Conservation (phyloP, 2,888 invertebrate species). For the Agrilus mali region DNA sequence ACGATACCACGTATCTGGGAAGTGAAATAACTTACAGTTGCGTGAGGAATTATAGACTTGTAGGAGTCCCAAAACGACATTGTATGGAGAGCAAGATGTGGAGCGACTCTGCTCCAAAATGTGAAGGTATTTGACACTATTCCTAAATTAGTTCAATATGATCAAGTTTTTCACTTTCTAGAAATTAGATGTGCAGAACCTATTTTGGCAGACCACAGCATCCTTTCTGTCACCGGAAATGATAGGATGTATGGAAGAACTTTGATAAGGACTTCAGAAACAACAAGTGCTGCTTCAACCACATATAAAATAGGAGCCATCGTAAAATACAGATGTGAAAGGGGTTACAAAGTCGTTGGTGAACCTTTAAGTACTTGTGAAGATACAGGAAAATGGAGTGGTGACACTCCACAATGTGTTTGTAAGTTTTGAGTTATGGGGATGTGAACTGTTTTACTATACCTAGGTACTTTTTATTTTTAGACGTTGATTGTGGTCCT, state of each 20-base stretch:
- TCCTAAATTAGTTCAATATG: neutral
- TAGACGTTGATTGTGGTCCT: conserved; percentile 77
- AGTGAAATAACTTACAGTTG: conserved; percentile 74
- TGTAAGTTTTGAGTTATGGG: conserved; percentile 45
- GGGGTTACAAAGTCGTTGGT: conserved; percentile 79
- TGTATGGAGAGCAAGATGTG: conserved; percentile 68
- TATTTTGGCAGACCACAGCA: conserved; percentile 67
- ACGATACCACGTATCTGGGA: conserved; percentile 67
- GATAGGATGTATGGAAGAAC: conserved; percentile 82
- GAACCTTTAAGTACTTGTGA: conserved; percentile 77
- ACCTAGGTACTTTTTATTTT: conserved; percentile 13
- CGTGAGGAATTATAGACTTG: conserved; percentile 63
- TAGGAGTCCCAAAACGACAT: conserved; percentile 56
- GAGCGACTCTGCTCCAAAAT: conserved; percentile 75
- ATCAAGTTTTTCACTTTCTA: conserved; percentile 26
- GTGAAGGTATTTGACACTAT: conserved; percentile 52
- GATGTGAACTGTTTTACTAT: neutral
- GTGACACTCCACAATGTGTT: conserved; percentile 67
- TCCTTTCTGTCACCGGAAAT: conserved; percentile 80
- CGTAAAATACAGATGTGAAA: conserved; percentile 79
- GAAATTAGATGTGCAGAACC: conserved; percentile 85
- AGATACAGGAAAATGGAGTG: conserved; percentile 77
- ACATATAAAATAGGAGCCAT: conserved; percentile 78
- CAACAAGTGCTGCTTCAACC: conserved; percentile 49
- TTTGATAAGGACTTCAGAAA: conserved; percentile 61